Conservation (phyloP, 2,113 vertebrate genomes). For the Pelecanus crispus region DNA sequence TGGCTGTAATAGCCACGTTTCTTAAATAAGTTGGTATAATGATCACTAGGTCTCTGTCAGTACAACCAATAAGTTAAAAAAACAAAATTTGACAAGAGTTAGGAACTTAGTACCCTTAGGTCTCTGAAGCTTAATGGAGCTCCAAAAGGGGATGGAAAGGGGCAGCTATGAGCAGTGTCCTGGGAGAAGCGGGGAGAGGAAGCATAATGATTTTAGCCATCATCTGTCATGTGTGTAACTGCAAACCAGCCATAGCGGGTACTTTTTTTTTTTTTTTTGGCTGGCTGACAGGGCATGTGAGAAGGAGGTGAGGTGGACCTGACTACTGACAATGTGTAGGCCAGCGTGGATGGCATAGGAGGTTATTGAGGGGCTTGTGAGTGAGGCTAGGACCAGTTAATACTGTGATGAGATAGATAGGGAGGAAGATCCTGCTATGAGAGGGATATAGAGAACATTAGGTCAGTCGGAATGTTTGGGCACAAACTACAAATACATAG, state of each 20-base stretch:
- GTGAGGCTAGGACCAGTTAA: neutral
- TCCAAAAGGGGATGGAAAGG: neutral
- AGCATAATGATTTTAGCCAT: neutral
- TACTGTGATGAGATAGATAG: neutral
- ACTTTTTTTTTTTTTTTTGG: neutral
- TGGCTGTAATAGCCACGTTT: neutral
- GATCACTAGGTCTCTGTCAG: neutral
- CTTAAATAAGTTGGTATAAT: neutral
- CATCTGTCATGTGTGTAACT: neutral
- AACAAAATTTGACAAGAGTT: neutral
- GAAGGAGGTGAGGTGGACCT: neutral
- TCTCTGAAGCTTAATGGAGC: neutral
- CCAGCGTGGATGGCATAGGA: neutral
- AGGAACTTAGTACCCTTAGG: neutral
- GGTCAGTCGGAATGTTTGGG: neutral
- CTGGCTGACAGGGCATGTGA: rapidly evolving
- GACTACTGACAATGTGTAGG: neutral
- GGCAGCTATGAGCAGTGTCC: neutral
- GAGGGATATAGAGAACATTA: neutral
- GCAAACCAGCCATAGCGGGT: neutral
- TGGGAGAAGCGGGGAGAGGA: neutral
- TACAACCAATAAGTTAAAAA: neutral
- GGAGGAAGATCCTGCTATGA: neutral
- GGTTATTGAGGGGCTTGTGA: neutral
- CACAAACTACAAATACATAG: neutral